A percentile compares a stretch with the other conserved stretches of the same genome.
These are phyloP conservation scores for Silurus lanzhouensis DNA, from an alignment of 2,797 vertebrate genomes.

Conservation along the genomic window DNA sequence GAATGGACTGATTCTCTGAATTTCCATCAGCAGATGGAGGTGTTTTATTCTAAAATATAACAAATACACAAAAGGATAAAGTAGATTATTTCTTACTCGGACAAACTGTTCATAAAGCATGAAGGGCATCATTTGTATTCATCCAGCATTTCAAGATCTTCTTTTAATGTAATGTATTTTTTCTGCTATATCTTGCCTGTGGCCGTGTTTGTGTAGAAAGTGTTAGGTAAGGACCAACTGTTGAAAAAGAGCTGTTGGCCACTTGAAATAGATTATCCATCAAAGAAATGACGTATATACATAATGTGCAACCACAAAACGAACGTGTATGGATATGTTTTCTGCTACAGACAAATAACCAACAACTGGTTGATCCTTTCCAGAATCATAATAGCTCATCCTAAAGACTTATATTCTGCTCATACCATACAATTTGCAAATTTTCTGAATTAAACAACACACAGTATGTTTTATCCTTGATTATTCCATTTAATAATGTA, in stretches of 20 bases:
- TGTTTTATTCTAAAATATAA: neutral
- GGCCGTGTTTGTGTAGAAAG: neutral
- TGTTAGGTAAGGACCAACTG: neutral
- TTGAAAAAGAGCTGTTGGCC: neutral
- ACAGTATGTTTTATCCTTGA: neutral
- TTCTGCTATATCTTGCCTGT: neutral
- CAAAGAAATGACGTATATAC: neutral
- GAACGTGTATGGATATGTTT: neutral
- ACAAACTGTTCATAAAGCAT: neutral
- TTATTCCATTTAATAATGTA: neutral
- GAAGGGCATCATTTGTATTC: neutral
- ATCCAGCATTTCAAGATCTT: neutral
- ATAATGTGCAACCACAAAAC: neutral
- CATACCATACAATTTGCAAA: no score
- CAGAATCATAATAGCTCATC: neutral
- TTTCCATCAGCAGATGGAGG: neutral
- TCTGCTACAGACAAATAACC: no score
- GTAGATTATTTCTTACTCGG: neutral
- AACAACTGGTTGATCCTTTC: neutral
- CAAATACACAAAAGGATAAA: neutral
- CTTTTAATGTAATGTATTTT: neutral
- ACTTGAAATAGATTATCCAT: neutral
- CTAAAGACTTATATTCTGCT: no score
- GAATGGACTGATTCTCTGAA: neutral
- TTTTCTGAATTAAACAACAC: neutral